Evolutionary conservation across 2,888 invertebrate species (phyloP), one percentile per base, ranked within the genome.

Genomic region (Drosophila fulvimacula): DNA sequence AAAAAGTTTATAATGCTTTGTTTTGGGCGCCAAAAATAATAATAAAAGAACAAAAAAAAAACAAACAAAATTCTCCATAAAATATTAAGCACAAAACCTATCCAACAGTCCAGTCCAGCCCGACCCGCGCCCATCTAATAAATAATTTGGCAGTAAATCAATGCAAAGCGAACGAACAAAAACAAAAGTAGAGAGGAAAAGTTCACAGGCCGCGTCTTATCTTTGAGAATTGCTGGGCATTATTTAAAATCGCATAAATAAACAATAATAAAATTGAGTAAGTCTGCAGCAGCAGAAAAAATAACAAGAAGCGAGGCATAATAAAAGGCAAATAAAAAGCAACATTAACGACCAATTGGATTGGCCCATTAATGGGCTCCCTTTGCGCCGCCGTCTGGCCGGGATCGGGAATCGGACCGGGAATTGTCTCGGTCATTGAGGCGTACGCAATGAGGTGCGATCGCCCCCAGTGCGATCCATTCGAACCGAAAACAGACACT

Each of bases 341-440:
- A 91, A 90, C 88, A 91, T 88, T 82, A 90, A 91, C 87, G 87
- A 87, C 79, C 91, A 89, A 91, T 91, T 90, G 88, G 83, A 90
- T 87, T 82, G 79, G 84, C 82, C 90, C 90, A 91, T 91, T 91
- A 91, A 89, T 78, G 77, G 70, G 73, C 71, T 69, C 55, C 57
- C 75, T 65, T 15, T 49, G 64, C 67, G 67, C 27, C 75, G 65
- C 49, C 67, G 79, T 62, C 70, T 74, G 62, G 67, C 19, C 65
- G 63, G 55, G 49, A 61, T 63, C 49, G 52, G 46, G 46, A 27
- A 19, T 17, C 57, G 42, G 44, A 58, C 44, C 38, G 58, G 46
- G 56, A 58, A 53, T 19, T 32, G 69, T 51, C 69, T 59, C 46
- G 44, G 34, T 41, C 59, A 61, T 38, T 56, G 41, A 51, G 62